A percentile compares a stretch with the other conserved stretches of the same genome.
These are phyloP conservation scores for Perca flavescens DNA, from an alignment of 2,113 vertebrate genomes.

Conservation along the genomic window DNA sequence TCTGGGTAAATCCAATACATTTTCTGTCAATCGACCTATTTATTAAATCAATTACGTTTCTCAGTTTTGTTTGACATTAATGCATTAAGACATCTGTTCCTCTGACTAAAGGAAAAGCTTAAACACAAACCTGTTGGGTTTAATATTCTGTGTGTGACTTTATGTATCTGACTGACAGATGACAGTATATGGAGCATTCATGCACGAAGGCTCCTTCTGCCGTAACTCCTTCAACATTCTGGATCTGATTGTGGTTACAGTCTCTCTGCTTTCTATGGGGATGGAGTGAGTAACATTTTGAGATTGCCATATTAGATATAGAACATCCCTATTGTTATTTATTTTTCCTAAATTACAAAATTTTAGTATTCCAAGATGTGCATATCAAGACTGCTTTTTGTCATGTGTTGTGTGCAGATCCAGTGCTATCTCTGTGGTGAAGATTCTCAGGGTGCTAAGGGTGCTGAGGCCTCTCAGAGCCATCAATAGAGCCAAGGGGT, in stretches of 20 bases:
- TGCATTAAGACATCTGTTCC: background rate
- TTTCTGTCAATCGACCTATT: background rate
- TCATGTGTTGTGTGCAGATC: slow-evolving; percentile 84
- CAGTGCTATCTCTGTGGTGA: slow-evolving; percentile 97
- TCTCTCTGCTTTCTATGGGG: slow-evolving; percentile 96
- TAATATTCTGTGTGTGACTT: slow-evolving; percentile 4
- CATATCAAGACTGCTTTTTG: background rate
- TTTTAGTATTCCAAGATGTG: background rate
- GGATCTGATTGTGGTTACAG: slow-evolving; percentile 94
- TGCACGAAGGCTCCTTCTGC: slow-evolving; percentile 97
- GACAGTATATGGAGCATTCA: slow-evolving; percentile 95
- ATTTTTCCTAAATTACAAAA: background rate
- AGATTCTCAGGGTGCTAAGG: slow-evolving; percentile 96
- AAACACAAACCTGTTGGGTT: background rate
- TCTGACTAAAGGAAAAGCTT: background rate
- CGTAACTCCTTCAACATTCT: slow-evolving; percentile 98
- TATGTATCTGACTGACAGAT: slow-evolving; percentile 85
- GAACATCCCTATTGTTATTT: background rate
- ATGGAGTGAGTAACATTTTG: slow-evolving; percentile 88
- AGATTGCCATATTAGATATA: background rate
- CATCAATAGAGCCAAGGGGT: slow-evolving; percentile 96
- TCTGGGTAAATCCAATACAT: background rate
- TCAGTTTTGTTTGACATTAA: background rate
- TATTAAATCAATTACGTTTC: background rate
- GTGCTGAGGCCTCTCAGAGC: slow-evolving; percentile 96